Base-by-base conservation (phyloP, 2,797 vertebrate species). In the Amphiprion clarkii region DNA sequence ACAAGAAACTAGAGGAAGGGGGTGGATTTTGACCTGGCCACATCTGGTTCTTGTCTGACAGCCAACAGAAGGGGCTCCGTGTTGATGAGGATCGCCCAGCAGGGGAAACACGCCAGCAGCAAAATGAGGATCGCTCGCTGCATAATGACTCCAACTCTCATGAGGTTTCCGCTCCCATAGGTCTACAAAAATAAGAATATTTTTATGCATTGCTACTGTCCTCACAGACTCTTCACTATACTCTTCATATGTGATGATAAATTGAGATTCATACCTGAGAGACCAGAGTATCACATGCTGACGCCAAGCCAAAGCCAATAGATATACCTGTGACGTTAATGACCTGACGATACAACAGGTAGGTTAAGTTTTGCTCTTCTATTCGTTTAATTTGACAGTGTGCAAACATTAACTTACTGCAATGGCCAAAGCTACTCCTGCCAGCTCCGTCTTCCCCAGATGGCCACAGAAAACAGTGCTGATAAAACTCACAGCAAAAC, bases 11-110 rank as follows among this genome's bases (percentile, higher is more conserved):
- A 5, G 17, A 16, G 42, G 9, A 19, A 6, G 12, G 19, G 0
- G 1, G 14, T 51, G 11, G 2, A 2, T 40, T 17, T 16, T 11
- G 7, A 98, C 97, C 94, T 96, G 87, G 96, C 95, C 72, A 98
- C 95, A 3, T 94, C 93, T 0, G 96, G 95, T 40, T 95, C 89
- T 88, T 98, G 96, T 51, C 16, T 87, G 84, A 96, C 84, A 16
- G 95, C 92, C 87, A 96, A 72, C 62, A 99, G 89, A 58, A 98
- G 89, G 3, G 63, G 72, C 74, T 97, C 93, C 0, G 97, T 97
- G 92, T 98, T 99, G 78, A 98, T 75, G 77, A 99, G 96, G 70
- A 99, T 33, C 0, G 97, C 96, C 96, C 97, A 99, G 90, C 97
- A 98, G 3, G 97, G 97, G 64, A 96, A 96, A 90, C 97, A 98